These are phyloP conservation scores for Platalea minor DNA, from an alignment of 2,797 vertebrate genomes.

Conservation along the genomic window DNA sequence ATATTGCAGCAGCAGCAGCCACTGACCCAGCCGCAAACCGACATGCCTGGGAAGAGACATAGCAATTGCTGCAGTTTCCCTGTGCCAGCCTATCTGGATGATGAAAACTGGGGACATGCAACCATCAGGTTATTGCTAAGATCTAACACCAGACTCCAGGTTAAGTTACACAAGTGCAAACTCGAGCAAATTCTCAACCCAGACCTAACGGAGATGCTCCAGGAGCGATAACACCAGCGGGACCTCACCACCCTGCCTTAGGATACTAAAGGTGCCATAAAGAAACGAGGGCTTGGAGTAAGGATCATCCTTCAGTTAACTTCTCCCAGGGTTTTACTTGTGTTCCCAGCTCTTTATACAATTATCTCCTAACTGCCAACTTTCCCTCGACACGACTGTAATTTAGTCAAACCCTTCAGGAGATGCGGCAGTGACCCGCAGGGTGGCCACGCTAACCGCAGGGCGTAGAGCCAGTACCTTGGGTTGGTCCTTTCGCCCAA, in stretches of 20 bases:
- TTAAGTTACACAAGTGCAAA: not conserved
- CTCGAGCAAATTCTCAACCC: not conserved
- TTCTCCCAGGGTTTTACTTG: not conserved
- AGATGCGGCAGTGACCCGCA: fast-evolving
- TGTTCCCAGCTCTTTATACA: not conserved
- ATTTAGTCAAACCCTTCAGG: not conserved
- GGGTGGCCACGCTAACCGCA: not conserved
- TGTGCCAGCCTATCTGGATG: not conserved
- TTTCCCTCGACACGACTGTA: not conserved
- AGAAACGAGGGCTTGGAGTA: not conserved
- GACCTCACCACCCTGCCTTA: not conserved
- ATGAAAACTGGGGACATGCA: not conserved
- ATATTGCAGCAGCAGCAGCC: not conserved
- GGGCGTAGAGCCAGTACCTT: not conserved
- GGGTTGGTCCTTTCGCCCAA: not conserved
- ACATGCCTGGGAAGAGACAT: not conserved
- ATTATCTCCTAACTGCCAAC: not conserved
- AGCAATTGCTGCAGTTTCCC: not conserved
- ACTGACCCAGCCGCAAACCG: not conserved
- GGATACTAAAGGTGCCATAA: not conserved
- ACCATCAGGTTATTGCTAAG: not conserved
- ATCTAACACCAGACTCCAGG: not conserved
- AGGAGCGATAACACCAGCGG: not conserved
- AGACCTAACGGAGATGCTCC: not conserved
- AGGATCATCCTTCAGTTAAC: not conserved